phyloP scores from a whole-genome alignment of 1,140 invertebrate genomes.

The Muscidifurax raptorellus region DNA sequence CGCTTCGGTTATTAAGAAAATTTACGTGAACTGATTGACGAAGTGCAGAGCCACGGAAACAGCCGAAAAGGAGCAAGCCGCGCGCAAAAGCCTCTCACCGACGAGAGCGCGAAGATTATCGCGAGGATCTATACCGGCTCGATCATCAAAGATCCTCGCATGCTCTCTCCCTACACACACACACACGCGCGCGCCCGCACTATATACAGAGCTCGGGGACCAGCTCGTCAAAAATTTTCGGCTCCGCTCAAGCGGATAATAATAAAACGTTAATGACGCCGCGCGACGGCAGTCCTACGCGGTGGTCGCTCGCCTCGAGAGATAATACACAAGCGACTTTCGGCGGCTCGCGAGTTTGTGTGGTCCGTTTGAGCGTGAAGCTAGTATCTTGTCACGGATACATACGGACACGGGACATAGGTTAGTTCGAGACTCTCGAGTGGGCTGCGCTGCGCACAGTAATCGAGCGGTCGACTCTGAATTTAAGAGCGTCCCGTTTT shows the following conservation, averaged over 20 bases:
- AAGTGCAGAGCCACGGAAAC: slow-evolving; percentile 33
- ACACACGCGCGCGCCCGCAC: too few relatives aligned
- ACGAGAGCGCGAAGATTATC: slow-evolving; percentile 17
- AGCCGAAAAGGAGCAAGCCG: background rate
- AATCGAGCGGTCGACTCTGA: background rate
- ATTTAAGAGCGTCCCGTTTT: slow-evolving; percentile 47
- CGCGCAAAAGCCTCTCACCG: background rate
- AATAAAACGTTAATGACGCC: slow-evolving; percentile 64
- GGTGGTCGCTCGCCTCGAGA: slow-evolving; percentile 53
- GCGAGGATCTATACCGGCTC: background rate
- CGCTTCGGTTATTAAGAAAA: slow-evolving; percentile 33
- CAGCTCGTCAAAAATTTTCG: slow-evolving; percentile 61
- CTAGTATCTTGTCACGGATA: slow-evolving; percentile 50
- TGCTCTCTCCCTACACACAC: too few relatives aligned
- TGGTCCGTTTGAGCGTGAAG: slow-evolving; percentile 32
- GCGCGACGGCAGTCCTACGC: slow-evolving; percentile 45
- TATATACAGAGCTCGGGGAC: slow-evolving; percentile 31
- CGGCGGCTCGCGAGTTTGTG: slow-evolving; percentile 9
- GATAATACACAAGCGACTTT: background rate
- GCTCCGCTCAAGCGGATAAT: slow-evolving; percentile 59
- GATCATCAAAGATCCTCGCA: background rate
- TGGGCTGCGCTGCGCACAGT: too few relatives aligned
- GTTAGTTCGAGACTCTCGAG: slow-evolving; percentile 19
- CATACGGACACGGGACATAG: slow-evolving; percentile 36
- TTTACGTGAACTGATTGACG: slow-evolving; percentile 31